Percentiles rank a stretch among this genome's conserved stretches.
Evolutionary conservation across 2,888 invertebrate species (phyloP).

Genomic region (Phoenoteleia sp.): DNA sequence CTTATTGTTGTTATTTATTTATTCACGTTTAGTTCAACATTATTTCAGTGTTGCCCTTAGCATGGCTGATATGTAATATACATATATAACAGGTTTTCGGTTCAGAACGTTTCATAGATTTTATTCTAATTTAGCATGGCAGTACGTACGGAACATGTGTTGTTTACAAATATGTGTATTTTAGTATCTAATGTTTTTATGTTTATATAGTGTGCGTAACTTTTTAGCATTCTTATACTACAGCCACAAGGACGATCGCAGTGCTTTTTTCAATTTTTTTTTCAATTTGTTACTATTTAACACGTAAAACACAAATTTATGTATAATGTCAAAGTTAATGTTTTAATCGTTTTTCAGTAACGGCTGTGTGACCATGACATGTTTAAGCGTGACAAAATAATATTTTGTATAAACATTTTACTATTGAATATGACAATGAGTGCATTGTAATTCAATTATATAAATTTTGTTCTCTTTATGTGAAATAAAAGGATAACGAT

Average conservation of each 20-base stretch:
- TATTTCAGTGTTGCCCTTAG: slow-evolving; percentile 86
- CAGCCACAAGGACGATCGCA: slow-evolving; percentile 65
- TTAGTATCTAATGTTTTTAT: slow-evolving; percentile 77
- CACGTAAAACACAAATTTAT: slow-evolving; percentile 36
- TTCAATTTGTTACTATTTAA: slow-evolving; percentile 21
- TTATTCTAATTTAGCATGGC: slow-evolving; percentile 83
- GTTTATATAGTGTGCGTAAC: slow-evolving; percentile 69
- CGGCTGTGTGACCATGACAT: slow-evolving; percentile 28
- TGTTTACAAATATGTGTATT: slow-evolving; percentile 78
- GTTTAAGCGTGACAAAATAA: slow-evolving; percentile 8
- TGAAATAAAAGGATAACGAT: background rate
- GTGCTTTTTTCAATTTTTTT: slow-evolving; percentile 40
- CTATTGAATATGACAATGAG: slow-evolving; percentile 30
- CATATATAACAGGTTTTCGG: slow-evolving; percentile 76
- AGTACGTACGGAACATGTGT: slow-evolving; percentile 79
- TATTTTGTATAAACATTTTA: background rate
- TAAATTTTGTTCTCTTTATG: background rate
- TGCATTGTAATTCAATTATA: slow-evolving; percentile 21
- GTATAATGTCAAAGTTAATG: slow-evolving; percentile 24
- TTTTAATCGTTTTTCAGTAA: slow-evolving; percentile 31
- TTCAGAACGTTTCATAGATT: slow-evolving; percentile 76
- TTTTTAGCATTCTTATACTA: slow-evolving; percentile 66
- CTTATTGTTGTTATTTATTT: slow-evolving; percentile 84
- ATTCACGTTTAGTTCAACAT: slow-evolving; percentile 78
- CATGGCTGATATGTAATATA: slow-evolving; percentile 85